Evolutionary conservation across 2,888 invertebrate species (phyloP).

Genomic region (Matsumyia berberina): DNA sequence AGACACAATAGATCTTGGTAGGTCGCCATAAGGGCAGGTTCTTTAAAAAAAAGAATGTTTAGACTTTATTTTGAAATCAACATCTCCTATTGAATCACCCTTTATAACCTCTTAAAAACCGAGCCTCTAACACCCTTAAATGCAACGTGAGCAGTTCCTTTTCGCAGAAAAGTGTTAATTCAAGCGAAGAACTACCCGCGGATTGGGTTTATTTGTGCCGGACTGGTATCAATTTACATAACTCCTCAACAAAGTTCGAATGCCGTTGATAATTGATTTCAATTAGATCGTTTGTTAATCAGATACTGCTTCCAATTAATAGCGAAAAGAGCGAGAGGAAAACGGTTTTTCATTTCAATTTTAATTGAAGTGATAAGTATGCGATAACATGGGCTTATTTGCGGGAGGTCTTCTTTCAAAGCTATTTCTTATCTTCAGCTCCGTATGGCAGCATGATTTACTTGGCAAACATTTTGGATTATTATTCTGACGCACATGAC

Average conservation of each 20-base stretch:
- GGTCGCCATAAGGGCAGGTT: no score
- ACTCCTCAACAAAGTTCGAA: neutral
- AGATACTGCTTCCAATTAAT: neutral
- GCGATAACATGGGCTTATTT: neutral
- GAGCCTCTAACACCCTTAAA: no score
- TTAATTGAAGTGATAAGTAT: constrained; percentile 14
- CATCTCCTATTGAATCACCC: no score
- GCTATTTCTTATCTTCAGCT: neutral
- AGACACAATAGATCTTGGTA: no score
- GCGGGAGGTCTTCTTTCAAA: constrained; percentile 3
- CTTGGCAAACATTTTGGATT: neutral
- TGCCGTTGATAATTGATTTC: neutral
- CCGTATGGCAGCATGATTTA: neutral
- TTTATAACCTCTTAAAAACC: no score
- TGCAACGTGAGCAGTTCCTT: neutral
- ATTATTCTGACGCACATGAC: neutral
- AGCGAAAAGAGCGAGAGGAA: no score
- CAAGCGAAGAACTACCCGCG: neutral
- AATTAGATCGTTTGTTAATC: neutral
- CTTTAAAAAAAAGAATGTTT: no score
- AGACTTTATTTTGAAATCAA: no score
- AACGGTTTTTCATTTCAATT: neutral
- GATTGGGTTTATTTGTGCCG: neutral
- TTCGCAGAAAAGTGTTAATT: neutral
- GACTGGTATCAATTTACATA: neutral